phyloP scores from a whole-genome alignment of 2,113 vertebrate species.

The Planiliza haematocheilus region DNA sequence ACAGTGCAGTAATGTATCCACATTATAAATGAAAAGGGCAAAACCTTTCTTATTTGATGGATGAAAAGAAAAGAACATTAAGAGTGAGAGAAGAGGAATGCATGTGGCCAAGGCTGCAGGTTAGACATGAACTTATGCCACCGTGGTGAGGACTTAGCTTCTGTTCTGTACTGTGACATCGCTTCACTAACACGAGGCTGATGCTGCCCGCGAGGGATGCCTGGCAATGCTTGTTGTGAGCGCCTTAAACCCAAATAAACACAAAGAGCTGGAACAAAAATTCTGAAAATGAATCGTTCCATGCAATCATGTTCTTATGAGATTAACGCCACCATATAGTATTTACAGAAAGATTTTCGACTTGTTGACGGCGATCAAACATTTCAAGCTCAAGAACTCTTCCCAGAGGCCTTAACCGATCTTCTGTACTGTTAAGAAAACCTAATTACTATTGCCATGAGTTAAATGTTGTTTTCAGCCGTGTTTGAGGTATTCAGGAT shows the following conservation, averaged over 20 bases:
- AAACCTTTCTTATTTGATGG: no score
- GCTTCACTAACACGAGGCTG: background rate
- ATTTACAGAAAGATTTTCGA: slow-evolving; percentile 54
- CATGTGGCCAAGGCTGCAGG: no score
- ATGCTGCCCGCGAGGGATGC: no score
- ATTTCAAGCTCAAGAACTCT: slow-evolving; percentile 55
- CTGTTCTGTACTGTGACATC: background rate
- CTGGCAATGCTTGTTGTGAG: no score
- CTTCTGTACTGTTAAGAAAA: slow-evolving; percentile 16
- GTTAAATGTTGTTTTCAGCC: slow-evolving; percentile 74
- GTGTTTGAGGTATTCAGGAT: slow-evolving; percentile 34
- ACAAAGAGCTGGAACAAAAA: slow-evolving; percentile 1
- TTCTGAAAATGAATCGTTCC: slow-evolving; percentile 41
- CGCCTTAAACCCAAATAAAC: no score
- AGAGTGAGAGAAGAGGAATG: no score
- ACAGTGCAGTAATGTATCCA: background rate
- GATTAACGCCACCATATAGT: slow-evolving; percentile 56
- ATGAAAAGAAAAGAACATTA: no score
- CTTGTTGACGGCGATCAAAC: slow-evolving; percentile 62
- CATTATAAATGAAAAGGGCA: background rate
- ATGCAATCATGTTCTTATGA: slow-evolving; percentile 65
- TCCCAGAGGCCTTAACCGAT: slow-evolving; percentile 61
- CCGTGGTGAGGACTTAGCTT: no score
- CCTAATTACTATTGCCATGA: slow-evolving; percentile 67
- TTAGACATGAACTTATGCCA: no score